Evolutionary conservation across 2,797 vertebrate species (phyloP).

Genomic region (Babyrousa celebensis): DNA sequence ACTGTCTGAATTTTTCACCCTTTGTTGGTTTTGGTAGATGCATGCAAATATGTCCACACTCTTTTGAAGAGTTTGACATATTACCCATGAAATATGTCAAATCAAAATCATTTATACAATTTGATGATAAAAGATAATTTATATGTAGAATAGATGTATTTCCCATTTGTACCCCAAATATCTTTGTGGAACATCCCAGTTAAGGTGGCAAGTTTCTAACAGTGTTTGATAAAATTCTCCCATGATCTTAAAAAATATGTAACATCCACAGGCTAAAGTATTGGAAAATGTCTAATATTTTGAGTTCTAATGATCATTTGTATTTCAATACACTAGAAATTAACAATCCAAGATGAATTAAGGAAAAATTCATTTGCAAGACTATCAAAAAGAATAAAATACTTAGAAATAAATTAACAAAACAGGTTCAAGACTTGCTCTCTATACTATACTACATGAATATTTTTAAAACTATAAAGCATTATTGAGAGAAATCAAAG

Average conservation of each 20-base stretch:
- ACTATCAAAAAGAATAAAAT: not conserved
- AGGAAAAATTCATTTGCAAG: not conserved
- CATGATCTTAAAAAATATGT: not conserved
- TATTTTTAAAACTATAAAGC: not conserved
- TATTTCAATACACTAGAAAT: not conserved
- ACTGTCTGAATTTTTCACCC: not conserved
- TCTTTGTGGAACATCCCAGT: not conserved
- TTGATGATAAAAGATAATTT: not conserved
- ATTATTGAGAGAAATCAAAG: not conserved
- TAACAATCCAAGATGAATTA: not conserved
- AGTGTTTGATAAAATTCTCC: not conserved
- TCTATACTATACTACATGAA: not conserved
- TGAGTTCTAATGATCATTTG: not conserved
- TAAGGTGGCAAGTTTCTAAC: not conserved
- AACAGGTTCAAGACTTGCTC: not conserved
- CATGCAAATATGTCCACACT: not conserved
- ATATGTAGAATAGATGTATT: not conserved
- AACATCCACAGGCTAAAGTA: not conserved
- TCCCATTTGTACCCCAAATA: not conserved
- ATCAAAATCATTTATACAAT: not conserved
- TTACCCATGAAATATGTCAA: not conserved
- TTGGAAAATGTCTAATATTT: not conserved
- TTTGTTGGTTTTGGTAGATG: not conserved
- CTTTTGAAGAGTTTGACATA: not conserved
- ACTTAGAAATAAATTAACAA: not conserved